Base-by-base conservation (phyloP, 1,140 invertebrate species). In the Bombus pascuorum region DNA sequence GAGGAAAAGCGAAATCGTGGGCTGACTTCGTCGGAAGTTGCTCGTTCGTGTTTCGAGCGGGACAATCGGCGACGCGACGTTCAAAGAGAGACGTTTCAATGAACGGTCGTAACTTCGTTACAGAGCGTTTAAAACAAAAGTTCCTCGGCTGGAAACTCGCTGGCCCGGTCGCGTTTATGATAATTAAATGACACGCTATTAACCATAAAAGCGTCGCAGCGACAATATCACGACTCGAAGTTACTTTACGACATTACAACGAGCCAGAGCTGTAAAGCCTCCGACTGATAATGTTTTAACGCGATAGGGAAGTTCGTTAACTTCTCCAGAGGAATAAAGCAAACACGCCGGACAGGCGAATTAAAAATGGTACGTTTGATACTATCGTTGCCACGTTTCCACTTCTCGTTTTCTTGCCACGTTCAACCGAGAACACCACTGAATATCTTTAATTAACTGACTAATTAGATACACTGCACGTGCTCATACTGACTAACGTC, bases 141-240 rank as follows among this genome's bases (percentile, higher is more conserved):
- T 83, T 83, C 18, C 62, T 18, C 3, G 15, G n/a, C 57, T 65
- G 75, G 34, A 62, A 59, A 37, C 22, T 32, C 57, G n/a, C 25
- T 18, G 22, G 57, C 72, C 32, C 42, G 42, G 3, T 39, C 47
- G 62, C 81, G 59, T 77, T 83, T 77, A 83, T 83, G 81, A 83
- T 83, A 71, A 78, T 84, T 84, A 84, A 84, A 84, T 84, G 82
- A 59, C 47, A 57, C 75, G 47, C 82, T 79, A 78, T 84, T 84
- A 84, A 59, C 74, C 65, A 71, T 84, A 79, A 84, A 84, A 84
- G 82, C 75, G 37, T 78, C 37, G 13, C 47, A 42, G 15, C 82
- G 74, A 79, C 82, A 78, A 84, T 83, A 83, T 44, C 34, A 8
- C n/a, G 15, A 13, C 34, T 34, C 47, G 9, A 84, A 84, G 82